Evolutionary conservation across 2,113 vertebrate species (phyloP), one percentile per base, ranked within the genome.

Genomic region (Cettia cetti): DNA sequence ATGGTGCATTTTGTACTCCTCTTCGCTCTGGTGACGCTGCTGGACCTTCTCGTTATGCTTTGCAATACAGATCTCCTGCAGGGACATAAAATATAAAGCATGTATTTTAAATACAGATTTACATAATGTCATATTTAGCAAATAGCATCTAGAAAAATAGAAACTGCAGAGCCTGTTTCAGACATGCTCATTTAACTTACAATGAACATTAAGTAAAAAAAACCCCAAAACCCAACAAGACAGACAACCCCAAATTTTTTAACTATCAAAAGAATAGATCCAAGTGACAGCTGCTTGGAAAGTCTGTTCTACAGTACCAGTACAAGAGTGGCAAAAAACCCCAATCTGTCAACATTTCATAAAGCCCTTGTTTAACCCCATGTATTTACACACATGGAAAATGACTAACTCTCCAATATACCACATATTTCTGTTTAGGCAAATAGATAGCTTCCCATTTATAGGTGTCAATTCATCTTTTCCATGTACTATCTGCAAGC

Each of bases 21-120:
- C 97, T 53, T 97, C 97, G 65, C 94, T 92, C 56, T 96, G 98
- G 82, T 98, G 98, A 72, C 71, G 98, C 54, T 99, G 98, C 30
- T 98, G 98, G 27, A 98, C 97, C 97, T 99, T 99, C 97, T 99
- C 99, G 84, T 98, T 98, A 98, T 99, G 99, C 95, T 99, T 99
- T 97, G 98, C 97, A 1, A 99, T 98, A 94, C 99, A 99, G 88
- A 99, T 99, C 97, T 99, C 99, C 99, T 99, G 75, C 60, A 93
- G 85, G 78, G 61, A 97, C 24, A 97, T 30, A 92, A 96, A 92
- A 92, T 53, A 79, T 90, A 91, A 86, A 63, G 90, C 49, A 83
- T 6, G 22, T 49, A 69, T 74, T 69, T 72, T 45, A 79, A 40
- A 33, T 30, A 76, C 7, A 13, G 22, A 82, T 74, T 59, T 94